Conservation (phyloP, 1,140 invertebrate genomes). For the Papilio polytes region DNA sequence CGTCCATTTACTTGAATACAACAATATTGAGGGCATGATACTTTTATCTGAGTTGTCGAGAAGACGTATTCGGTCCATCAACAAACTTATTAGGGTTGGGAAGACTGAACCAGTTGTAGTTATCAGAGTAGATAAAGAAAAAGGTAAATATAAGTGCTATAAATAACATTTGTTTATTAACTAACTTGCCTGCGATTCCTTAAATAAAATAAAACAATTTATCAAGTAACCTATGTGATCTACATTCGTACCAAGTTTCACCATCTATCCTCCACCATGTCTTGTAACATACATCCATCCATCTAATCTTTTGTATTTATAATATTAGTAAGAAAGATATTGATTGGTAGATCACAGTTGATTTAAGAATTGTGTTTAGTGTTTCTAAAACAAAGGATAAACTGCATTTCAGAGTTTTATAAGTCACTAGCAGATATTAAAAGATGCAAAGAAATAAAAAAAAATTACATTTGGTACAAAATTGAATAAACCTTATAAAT, state of each 20-base stretch:
- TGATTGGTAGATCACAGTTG: background rate
- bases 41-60: slow-evolving; percentile 97
- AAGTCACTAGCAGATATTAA: too few relatives aligned
- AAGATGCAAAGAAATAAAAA: too few relatives aligned
- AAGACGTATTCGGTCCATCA: slow-evolving; percentile 99
- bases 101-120: slow-evolving; percentile 99
- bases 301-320: too few relatives aligned
- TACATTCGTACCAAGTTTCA: too few relatives aligned
- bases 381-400: background rate
- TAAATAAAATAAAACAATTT: too few relatives aligned
- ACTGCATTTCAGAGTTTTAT: too few relatives aligned
- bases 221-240: too few relatives aligned
- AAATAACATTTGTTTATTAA: background rate
- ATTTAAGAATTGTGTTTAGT: background rate
- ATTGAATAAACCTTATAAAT: background rate
- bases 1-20: slow-evolving; percentile 98
- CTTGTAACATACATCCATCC: background rate
- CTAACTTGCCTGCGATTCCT: too few relatives aligned
- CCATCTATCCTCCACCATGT: too few relatives aligned
- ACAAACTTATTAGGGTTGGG: slow-evolving; percentile 99
- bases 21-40: slow-evolving; percentile 99
- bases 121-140: slow-evolving; percentile 99
- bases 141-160: slow-evolving; percentile 87
- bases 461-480: too few relatives aligned
- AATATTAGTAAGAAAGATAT: too few relatives aligned